Conservation (phyloP, 2,797 vertebrate genomes). For the Glossophaga mutica region DNA sequence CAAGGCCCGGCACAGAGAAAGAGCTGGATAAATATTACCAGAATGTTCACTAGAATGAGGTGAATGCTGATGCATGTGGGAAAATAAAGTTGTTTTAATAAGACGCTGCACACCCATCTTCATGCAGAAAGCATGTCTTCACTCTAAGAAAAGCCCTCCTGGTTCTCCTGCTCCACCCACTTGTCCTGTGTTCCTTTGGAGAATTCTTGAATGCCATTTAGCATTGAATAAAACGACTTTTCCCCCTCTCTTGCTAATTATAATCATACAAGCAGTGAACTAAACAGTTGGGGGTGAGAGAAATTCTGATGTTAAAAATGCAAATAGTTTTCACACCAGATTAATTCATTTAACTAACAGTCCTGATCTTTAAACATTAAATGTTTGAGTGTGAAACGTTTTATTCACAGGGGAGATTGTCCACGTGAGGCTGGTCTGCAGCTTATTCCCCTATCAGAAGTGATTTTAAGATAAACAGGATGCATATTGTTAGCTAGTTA, state of each 20-base stretch:
- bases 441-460: not conserved
- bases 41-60: not conserved
- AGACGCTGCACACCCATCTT: not conserved
- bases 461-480: slow-evolving; percentile 51
- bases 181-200: slow-evolving; percentile 45
- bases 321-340: slow-evolving; percentile 68
- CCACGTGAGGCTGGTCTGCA: slow-evolving; percentile 29
- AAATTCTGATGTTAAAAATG: slow-evolving; percentile 74
- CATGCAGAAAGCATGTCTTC: not conserved
- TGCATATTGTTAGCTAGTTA: slow-evolving; percentile 39
- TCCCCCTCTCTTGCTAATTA: slow-evolving; percentile 53
- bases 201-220: slow-evolving; percentile 57
- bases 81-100: not conserved
- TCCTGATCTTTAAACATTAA: slow-evolving; percentile 63
- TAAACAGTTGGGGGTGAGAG: slow-evolving; percentile 69
- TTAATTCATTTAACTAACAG: slow-evolving; percentile 67
- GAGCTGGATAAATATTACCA: not conserved
- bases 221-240: slow-evolving; percentile 19
- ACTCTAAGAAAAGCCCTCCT: not conserved
- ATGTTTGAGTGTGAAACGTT: slow-evolving; percentile 61
- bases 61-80: not conserved
- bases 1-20: not conserved
- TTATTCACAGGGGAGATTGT: slow-evolving; percentile 41
- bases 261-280: slow-evolving; percentile 62
- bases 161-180: not conserved